Conservation (phyloP, 2,888 invertebrate species). For the Rhaphigaster nebulosa region DNA sequence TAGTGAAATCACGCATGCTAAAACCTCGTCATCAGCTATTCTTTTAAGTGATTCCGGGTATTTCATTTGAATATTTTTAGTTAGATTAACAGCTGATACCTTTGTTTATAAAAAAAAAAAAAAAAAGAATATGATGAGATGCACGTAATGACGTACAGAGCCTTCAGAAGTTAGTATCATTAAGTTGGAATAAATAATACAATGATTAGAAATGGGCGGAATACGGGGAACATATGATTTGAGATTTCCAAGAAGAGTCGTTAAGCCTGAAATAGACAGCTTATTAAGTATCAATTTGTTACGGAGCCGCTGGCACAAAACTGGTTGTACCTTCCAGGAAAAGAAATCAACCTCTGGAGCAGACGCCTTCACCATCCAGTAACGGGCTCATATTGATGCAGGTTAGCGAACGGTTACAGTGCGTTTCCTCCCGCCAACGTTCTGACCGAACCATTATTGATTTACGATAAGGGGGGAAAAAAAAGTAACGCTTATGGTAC, state of each 20-base stretch:
- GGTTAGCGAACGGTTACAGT: neutral
- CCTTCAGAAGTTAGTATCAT: neutral
- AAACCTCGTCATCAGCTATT: neutral
- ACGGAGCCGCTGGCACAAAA: neutral
- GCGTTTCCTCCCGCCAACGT: neutral
- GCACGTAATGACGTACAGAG: neutral
- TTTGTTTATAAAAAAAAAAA: neutral
- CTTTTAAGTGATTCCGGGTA: neutral
- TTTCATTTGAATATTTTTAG: neutral
- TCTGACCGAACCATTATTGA: neutral
- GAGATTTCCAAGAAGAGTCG: constrained; percentile 33
- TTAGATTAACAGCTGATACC: neutral
- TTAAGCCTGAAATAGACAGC: constrained; percentile 45
- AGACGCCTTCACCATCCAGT: neutral
- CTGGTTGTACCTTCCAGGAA: constrained; percentile 49
- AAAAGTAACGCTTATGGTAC: neutral
- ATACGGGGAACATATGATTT: constrained; percentile 30
- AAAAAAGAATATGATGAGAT: neutral
- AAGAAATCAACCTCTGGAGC: constrained; percentile 41
- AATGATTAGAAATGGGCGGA: constrained; percentile 17
- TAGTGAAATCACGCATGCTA: too few relatives aligned
- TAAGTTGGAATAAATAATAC: neutral
- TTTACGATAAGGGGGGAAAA: neutral
- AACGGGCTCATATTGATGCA: constrained; percentile 23
- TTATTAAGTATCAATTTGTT: constrained; percentile 49